A percentile compares a stretch with the other conserved stretches of the same genome.
Conservation (phyloP, 1,140 invertebrate species). For the Drosophila auraria region DNA sequence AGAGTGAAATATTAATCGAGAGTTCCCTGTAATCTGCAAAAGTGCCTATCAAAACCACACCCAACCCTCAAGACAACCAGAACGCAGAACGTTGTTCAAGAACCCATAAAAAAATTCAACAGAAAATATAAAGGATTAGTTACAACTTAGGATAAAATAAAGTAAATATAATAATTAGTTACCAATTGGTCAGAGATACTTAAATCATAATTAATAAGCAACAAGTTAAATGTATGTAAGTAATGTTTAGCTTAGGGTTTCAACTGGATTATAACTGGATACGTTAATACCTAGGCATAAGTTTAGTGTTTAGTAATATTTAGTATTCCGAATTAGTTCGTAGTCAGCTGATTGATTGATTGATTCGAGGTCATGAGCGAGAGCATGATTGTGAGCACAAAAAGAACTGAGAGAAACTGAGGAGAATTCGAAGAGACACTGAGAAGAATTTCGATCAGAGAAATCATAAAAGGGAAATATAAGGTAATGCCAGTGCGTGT, state of each 20-base stretch:
- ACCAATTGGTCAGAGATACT: slow-evolving; percentile 64
- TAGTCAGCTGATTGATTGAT: slow-evolving; percentile 20
- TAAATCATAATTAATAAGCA: slow-evolving; percentile 72
- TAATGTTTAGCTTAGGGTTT: slow-evolving; percentile 63
- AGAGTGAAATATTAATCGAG: neutral
- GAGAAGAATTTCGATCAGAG: slow-evolving; percentile 46
- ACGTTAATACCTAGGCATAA: slow-evolving; percentile 29
- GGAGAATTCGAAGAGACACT: slow-evolving; percentile 51
- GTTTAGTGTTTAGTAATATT: slow-evolving; percentile 15
- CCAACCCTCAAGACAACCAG: slow-evolving; percentile 32
- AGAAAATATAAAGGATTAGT: slow-evolving; percentile 54
- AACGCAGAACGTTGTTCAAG: slow-evolving; percentile 1
- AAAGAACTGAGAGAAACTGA: slow-evolving; percentile 55
- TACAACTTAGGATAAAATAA: slow-evolving; percentile 57
- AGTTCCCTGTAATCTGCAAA: neutral
- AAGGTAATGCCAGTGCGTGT: slow-evolving; percentile 35
- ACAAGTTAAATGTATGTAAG: slow-evolving; percentile 48
- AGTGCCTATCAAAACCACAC: slow-evolving; percentile 28
- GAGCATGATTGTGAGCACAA: slow-evolving; percentile 27
- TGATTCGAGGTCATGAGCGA: slow-evolving; percentile 4
- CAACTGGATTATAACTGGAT: slow-evolving; percentile 23
- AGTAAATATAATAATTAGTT: slow-evolving; percentile 57
- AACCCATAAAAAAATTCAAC: slow-evolving; percentile 24
- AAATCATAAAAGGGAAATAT: slow-evolving; percentile 43
- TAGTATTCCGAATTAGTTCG: neutral